Evolutionary conservation across 2,797 vertebrate genomes (phyloP).

Genomic region (Picus viridis): DNA sequence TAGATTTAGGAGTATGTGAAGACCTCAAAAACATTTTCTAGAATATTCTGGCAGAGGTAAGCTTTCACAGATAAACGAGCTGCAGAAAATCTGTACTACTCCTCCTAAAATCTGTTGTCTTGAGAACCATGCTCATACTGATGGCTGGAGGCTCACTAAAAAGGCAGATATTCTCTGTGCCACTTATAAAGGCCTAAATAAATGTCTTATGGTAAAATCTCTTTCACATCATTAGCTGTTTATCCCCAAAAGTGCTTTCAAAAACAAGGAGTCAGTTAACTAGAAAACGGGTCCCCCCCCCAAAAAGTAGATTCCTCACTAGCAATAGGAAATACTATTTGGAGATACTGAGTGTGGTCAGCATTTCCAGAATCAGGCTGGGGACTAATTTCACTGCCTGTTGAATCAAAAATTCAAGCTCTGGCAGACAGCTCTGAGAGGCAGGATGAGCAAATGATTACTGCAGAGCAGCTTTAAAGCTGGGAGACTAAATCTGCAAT

Average conservation of each 20-base stretch:
- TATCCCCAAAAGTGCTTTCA: background rate
- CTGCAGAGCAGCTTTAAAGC: background rate
- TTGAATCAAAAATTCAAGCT: slow-evolving; percentile 19
- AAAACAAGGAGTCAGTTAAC: background rate
- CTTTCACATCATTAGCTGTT: background rate
- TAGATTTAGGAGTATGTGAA: background rate
- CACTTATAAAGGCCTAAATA: background rate
- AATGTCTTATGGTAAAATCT: background rate
- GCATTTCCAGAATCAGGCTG: background rate
- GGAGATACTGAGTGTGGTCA: background rate
- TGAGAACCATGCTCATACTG: background rate
- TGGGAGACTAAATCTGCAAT: background rate
- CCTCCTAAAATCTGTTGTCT: background rate
- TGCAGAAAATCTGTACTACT: background rate
- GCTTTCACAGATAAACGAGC: background rate
- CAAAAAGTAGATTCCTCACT: background rate
- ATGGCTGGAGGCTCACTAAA: background rate
- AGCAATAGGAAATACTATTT: background rate
- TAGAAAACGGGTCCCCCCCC: background rate
- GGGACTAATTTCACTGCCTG: background rate
- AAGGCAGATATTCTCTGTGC: background rate
- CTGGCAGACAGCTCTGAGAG: background rate
- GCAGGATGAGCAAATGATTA: background rate
- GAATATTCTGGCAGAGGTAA: background rate
- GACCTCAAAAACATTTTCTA: background rate